Evolutionary conservation across 2,888 invertebrate species (phyloP).

Genomic region (Alsophila aescularia): DNA sequence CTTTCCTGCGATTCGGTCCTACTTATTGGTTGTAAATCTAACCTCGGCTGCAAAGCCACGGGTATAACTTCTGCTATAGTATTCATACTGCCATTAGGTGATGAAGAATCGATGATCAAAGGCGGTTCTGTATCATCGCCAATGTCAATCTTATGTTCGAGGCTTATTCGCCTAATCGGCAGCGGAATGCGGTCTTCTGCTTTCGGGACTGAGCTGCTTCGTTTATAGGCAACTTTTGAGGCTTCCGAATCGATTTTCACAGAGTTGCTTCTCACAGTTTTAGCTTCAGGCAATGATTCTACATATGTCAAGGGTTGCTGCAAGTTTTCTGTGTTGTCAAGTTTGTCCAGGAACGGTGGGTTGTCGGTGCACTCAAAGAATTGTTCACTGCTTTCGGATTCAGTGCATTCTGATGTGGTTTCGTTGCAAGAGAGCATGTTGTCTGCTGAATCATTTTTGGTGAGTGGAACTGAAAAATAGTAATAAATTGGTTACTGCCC

Average conservation of each 20-base stretch:
- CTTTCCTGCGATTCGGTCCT: slow-evolving; percentile 73
- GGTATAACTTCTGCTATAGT: slow-evolving; percentile 79
- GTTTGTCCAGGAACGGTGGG: slow-evolving; percentile 61
- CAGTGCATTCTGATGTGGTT: slow-evolving; percentile 81
- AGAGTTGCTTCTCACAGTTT: slow-evolving; percentile 57
- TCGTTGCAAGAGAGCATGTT: slow-evolving; percentile 81
- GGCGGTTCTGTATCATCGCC: slow-evolving; percentile 81
- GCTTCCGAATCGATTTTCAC: slow-evolving; percentile 70
- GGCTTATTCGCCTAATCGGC: slow-evolving; percentile 70
- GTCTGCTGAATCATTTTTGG: slow-evolving; percentile 78
- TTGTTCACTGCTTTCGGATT: slow-evolving; percentile 81
- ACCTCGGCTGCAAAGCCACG: slow-evolving; percentile 66
- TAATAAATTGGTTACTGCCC: background rate
- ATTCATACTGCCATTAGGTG: slow-evolving; percentile 75
- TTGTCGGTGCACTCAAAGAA: slow-evolving; percentile 78
- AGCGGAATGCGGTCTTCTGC: slow-evolving; percentile 65
- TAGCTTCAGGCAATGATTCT: slow-evolving; percentile 59
- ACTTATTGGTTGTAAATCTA: slow-evolving; percentile 66
- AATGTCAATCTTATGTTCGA: slow-evolving; percentile 81
- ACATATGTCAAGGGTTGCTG: slow-evolving; percentile 61
- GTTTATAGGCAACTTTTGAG: slow-evolving; percentile 73
- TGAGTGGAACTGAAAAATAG: slow-evolving; percentile 62
- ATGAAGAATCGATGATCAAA: slow-evolving; percentile 75
- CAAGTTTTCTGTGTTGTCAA: slow-evolving; percentile 63
- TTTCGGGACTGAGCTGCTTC: slow-evolving; percentile 77